Conservation (phyloP, 2,888 invertebrate species). For the Plemyria rubiginata region DNA sequence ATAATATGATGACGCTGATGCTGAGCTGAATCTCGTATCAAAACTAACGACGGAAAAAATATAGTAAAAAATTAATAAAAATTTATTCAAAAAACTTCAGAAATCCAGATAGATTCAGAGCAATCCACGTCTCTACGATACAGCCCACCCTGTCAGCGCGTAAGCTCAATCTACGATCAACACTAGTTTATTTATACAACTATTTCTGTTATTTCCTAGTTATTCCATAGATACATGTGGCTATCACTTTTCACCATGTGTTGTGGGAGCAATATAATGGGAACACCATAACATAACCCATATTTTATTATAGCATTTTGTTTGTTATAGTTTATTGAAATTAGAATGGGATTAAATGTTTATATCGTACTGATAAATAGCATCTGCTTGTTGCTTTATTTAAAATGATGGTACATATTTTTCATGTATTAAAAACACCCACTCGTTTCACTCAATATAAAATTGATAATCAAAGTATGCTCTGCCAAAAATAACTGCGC, state of each 20-base stretch:
- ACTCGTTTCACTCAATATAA: constrained; percentile 12
- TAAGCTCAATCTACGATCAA: constrained; percentile 31
- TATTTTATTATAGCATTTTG: constrained; percentile 37
- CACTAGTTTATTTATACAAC: constrained; percentile 34
- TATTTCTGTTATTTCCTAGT: constrained; percentile 38
- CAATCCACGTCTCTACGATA: constrained; percentile 18
- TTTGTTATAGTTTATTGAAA: constrained; percentile 31
- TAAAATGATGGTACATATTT: constrained; percentile 12
- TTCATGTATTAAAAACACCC: constrained; percentile 17
- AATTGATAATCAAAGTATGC: constrained; percentile 5
- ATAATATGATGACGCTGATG: too few relatives aligned
- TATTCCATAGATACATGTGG: constrained; percentile 34
- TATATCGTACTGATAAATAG: constrained; percentile 26
- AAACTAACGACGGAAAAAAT: too few relatives aligned
- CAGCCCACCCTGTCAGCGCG: constrained; percentile 38
- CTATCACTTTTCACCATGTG: constrained; percentile 33
- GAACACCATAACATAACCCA: constrained; percentile 38
- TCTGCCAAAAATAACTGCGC: neutral
- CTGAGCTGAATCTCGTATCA: too few relatives aligned
- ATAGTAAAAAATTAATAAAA: too few relatives aligned
- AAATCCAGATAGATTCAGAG: too few relatives aligned
- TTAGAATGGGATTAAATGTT: constrained; percentile 30
- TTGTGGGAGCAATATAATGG: constrained; percentile 28
- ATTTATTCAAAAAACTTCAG: too few relatives aligned
- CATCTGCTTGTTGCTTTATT: constrained; percentile 23